Evolutionary conservation across 2,113 vertebrate species (phyloP), one percentile per base, ranked within the genome.

Genomic region (Pleuronectes platessa): DNA sequence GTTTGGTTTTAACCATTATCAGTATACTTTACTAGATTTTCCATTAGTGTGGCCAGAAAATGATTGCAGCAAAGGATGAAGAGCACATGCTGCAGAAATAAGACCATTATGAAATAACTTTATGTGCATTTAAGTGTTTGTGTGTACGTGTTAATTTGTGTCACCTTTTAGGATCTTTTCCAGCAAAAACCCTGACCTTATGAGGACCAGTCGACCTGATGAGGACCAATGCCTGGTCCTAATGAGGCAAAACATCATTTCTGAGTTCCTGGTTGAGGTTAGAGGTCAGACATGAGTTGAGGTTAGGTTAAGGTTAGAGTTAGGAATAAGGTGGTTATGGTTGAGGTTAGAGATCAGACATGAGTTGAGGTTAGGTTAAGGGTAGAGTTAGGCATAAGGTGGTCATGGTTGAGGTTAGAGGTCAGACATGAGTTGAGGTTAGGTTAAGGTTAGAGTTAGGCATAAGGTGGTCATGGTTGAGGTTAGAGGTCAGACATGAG

Each of bases 51-150:
- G 51, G 51, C 51, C 18, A 60, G 15, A 27, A 20, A 35, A 49
- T 18, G 1, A 18, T 51, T 35, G 18, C 59, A 61, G n/a, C 9
- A 49, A 26, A 74, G 53, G 63, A 56, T 66, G 61, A 20, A 49
- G 56, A 74, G 35, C 37, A 81, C 66, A 64, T 62, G 47, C 60
- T 73, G 40, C 37, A 3, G 27, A 75, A 79, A 81, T 71, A 20
- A 23, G n/a, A 10, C 42, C 40, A 68, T 77, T 18, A 49, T 53
- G 4, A 68, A 13, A 3, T 23, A 14, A 51, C 26, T 24, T 27
- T 23, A 2, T 61, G 56, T 55, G 11, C 49, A n/a, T 63, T 18
- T 37, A 10, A 37, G 8, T 42, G 60, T 47, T 24, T 56, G 21
- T 56, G 58, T 27, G 26, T 27, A 26, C 17, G 14, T 60, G 58